A percentile compares a stretch with the other conserved stretches of the same genome.
Evolutionary conservation across 2,797 vertebrate genomes (phyloP).

Genomic region (Petrocephalus schoutedeni): DNA sequence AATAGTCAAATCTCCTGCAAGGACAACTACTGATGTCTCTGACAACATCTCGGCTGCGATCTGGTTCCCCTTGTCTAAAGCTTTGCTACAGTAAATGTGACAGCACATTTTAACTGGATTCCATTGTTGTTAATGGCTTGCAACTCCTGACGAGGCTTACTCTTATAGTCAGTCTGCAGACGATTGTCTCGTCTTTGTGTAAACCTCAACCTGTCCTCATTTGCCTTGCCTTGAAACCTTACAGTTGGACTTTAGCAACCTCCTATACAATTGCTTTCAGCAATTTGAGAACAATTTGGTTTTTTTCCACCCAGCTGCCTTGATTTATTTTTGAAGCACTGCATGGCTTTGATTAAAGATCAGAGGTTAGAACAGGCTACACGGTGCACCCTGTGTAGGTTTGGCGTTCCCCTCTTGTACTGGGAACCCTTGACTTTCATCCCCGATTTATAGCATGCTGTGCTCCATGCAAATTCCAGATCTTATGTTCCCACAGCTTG

Average conservation of each 20-base stretch:
- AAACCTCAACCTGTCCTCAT: slow-evolving; percentile 20
- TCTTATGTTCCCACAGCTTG: slow-evolving; percentile 24
- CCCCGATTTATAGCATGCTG: neutral
- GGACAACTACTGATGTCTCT: slow-evolving; percentile 9
- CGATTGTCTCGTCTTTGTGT: neutral
- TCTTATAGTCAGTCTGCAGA: neutral
- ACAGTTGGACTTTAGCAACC: neutral
- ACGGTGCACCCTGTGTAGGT: neutral
- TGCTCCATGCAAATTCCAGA: slow-evolving; percentile 15
- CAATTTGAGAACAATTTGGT: slow-evolving; percentile 1
- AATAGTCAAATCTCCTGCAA: neutral
- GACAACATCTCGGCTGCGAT: slow-evolving; percentile 35
- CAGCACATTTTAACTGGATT: slow-evolving; percentile 4
- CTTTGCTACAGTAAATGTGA: neutral
- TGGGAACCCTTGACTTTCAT: neutral
- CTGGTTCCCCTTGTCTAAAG: slow-evolving; percentile 18
- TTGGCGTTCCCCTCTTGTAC: neutral
- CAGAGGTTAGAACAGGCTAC: neutral
- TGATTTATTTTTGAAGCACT: slow-evolving; percentile 13
- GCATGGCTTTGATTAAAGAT: slow-evolving; percentile 18
- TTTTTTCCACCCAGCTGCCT: neutral
- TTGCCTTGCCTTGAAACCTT: slow-evolving; percentile 1
- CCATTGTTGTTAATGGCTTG: neutral
- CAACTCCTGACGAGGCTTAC: neutral
- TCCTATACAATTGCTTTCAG: neutral